A percentile compares a stretch with the other conserved stretches of the same genome.
These are phyloP conservation scores for Microtus oregoni DNA, from an alignment of 2,113 vertebrate genomes.

Conservation along the genomic window DNA sequence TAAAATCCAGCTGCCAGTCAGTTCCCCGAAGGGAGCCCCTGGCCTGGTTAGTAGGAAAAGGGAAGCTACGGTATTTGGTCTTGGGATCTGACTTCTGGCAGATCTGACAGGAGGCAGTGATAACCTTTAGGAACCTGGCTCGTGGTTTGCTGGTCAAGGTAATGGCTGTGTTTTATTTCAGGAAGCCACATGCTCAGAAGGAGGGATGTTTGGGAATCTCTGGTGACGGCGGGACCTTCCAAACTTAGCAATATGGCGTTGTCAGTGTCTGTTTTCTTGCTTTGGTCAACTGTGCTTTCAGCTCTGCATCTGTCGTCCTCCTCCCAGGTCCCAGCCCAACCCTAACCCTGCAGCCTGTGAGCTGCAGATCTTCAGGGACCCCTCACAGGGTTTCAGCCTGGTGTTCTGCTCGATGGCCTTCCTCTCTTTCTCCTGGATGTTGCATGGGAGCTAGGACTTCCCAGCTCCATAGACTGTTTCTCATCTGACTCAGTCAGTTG, in stretches of 20 bases:
- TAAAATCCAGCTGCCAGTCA: too few species aligned
- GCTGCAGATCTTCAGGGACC: neutral
- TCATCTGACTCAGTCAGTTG: neutral
- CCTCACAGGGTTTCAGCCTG: too few species aligned
- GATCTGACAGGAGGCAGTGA: too few species aligned
- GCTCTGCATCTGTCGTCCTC: too few species aligned
- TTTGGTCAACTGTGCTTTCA: neutral
- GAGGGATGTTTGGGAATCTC: neutral
- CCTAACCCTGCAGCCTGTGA: neutral
- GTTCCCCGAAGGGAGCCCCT: too few species aligned
- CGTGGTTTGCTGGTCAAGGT: neutral
- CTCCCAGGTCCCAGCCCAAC: neutral
- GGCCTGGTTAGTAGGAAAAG: too few species aligned
- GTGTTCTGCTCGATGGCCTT: neutral
- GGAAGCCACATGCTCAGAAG: neutral
- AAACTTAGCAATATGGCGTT: neutral
- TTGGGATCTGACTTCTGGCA: too few species aligned
- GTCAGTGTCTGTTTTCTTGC: neutral
- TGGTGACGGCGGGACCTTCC: neutral
- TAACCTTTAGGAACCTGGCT: too few species aligned
- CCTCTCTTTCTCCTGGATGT: neutral
- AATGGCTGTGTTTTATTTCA: neutral
- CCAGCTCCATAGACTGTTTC: neutral
- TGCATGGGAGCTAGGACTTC: neutral
- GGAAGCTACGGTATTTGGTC: too few species aligned